Conservation (phyloP, 2,888 invertebrate genomes). For the Tetanocera ferruginea region DNA sequence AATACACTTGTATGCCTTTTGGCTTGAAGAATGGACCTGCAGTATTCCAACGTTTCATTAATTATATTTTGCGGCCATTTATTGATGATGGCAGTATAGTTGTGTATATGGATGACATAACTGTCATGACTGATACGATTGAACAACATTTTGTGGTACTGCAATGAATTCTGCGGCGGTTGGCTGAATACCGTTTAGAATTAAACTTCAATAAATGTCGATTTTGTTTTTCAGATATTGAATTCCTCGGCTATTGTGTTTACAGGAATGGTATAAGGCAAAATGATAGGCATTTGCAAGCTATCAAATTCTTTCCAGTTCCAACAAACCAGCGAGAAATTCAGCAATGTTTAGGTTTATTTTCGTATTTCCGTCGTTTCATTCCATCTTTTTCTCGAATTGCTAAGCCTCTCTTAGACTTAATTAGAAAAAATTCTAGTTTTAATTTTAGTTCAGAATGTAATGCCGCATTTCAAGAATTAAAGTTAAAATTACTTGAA, state of each 20-base stretch:
- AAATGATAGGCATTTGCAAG: slow-evolving; percentile 28
- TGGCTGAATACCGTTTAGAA: slow-evolving; percentile 20
- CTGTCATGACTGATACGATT: slow-evolving; percentile 1
- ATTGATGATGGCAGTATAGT: slow-evolving; percentile 18
- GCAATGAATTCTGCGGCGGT: not conserved
- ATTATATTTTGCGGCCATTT: slow-evolving; percentile 17
- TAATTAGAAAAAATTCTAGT: no score
- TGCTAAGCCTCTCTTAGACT: slow-evolving; percentile 9
- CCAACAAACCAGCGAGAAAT: slow-evolving; percentile 16
- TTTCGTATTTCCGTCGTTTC: slow-evolving; percentile 30
- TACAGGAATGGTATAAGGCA: slow-evolving; percentile 2
- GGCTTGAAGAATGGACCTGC: slow-evolving; percentile 42
- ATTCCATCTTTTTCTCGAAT: slow-evolving; percentile 18
- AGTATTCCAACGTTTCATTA: slow-evolving; percentile 45
- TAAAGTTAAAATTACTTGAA: slow-evolving; percentile 1
- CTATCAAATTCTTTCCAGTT: slow-evolving; percentile 22
- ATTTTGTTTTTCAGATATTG: no score
- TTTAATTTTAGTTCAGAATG: slow-evolving; percentile 21
- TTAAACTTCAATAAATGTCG: slow-evolving; percentile 27
- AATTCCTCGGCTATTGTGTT: no score
- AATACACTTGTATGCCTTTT: slow-evolving; percentile 40
- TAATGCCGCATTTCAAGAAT: not conserved
- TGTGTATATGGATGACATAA: slow-evolving; percentile 33
- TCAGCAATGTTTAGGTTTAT: slow-evolving; percentile 24
- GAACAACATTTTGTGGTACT: slow-evolving; percentile 23